Base-by-base conservation (phyloP, 64 coral and sea anemone genomes). In the Porites australiensis region DNA sequence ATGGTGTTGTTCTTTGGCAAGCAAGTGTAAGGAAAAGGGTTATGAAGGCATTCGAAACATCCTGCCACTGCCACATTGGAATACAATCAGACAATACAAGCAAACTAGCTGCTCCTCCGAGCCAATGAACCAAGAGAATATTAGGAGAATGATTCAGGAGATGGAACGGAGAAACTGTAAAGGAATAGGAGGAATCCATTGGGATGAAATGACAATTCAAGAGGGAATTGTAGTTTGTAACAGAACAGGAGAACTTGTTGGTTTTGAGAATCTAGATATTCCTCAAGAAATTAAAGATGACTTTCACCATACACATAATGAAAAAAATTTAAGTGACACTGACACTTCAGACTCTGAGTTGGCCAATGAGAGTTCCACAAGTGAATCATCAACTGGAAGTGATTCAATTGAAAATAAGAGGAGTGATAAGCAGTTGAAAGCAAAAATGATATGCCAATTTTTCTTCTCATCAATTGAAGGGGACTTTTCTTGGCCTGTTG, bases 401-500 rank as follows among this genome's bases (percentile, higher is more conserved):
- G 77, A 80, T 51, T 51, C 13, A 18, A n/a, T 55, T 0, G 18
- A n/a, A 20, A 55, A 2, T 23, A 2, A 2, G 6, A 80, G 2
- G 10, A 58, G 18, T 7, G n/a, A 27, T n/a, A 51, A 4, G 20
- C 13, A 58, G 13, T 27, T 23, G 10, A 80, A 83, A 62, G 80
- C 80, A 83, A 83, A 83, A 66, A 83, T 83, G 80, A 14, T 83
- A 16, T 83, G 80, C 58, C 60, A 83, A n/a, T 83, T 83, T 59
- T 83, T 83, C n/a, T 83, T 83, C 37, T 83, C 80, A 16, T 83
- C 80, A 27, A 16, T 83, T 65, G 58, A 83, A 62, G 80, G 58
- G 9, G 80, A 66, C 21, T 83, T 65, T 14, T 83, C 60, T 5
- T 83, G 80, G 80, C 58, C 80, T 18, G 80, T 83, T 49, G 77